Percentiles rank a stretch among this genome's conserved stretches.
Evolutionary conservation across 2,113 vertebrate genomes (phyloP).

Genomic region (Echinops telfairi): DNA sequence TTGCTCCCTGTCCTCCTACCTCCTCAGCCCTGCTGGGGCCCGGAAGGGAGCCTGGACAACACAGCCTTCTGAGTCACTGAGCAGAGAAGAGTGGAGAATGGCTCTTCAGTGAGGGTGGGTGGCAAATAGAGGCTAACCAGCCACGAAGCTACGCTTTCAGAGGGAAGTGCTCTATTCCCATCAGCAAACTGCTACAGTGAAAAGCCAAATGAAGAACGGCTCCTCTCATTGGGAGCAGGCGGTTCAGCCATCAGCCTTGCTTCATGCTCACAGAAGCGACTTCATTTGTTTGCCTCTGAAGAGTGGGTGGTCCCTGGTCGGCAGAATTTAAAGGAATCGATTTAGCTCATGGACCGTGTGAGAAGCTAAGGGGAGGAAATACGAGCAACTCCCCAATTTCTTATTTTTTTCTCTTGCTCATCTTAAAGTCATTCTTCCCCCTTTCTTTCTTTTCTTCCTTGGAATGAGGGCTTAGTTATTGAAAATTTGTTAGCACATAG

Average conservation of each 20-base stretch:
- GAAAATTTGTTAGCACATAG: constrained; percentile 41
- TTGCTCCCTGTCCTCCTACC: not conserved
- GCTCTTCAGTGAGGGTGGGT: not conserved
- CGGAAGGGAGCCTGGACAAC: not conserved
- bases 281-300: not conserved
- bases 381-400: not conserved
- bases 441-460: not conserved
- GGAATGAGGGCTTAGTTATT: constrained; percentile 1
- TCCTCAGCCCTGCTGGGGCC: not conserved
- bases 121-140: not conserved
- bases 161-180: not conserved
- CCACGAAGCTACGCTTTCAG: not conserved
- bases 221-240: not conserved
- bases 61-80: not conserved
- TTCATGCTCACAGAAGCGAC: not conserved
- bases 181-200: not conserved
- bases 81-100: too few relatives aligned
- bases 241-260: not conserved
- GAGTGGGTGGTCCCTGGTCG: not conserved
- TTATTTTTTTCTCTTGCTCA: not conserved
- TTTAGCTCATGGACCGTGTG: not conserved
- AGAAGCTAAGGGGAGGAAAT: not conserved
- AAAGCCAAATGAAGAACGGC: not conserved
- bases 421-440: not conserved
- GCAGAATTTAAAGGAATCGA: not conserved